Percentiles rank a stretch among this genome's conserved stretches.
phyloP scores from a whole-genome alignment of 2,113 vertebrate genomes.

The Cervus canadensis region DNA sequence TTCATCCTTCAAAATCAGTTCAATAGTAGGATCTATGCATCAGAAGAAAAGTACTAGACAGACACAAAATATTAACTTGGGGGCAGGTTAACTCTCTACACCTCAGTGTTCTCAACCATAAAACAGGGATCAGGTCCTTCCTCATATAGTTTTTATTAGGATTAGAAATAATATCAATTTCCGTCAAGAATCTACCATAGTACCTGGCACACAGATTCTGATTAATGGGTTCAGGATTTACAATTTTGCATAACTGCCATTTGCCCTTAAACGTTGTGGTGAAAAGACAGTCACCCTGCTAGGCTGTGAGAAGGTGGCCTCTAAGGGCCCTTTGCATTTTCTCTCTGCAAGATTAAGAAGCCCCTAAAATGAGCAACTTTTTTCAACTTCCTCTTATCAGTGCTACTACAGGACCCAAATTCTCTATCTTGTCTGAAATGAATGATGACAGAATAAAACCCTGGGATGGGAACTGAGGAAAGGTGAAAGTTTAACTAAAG shows the following conservation, averaged over 20 bases:
- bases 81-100: not conserved
- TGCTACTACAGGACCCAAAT: not conserved
- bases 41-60: not conserved
- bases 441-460: not conserved
- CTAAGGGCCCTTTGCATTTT: not conserved
- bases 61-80: not conserved
- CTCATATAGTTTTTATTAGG: not conserved
- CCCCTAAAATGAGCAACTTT: not conserved
- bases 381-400: not conserved
- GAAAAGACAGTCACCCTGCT: not conserved
- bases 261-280: not conserved
- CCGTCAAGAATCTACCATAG: not conserved
- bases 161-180: not conserved
- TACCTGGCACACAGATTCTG: not conserved
- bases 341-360: not conserved
- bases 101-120: not conserved
- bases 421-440: not conserved
- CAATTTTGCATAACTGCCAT: not conserved
- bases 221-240: not conserved
- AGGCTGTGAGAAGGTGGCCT: not conserved
- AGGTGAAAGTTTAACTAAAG: not conserved
- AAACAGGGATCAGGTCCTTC: not conserved
- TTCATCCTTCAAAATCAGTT: not conserved
- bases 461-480: not conserved
- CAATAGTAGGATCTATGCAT: not conserved